Base-by-base conservation (phyloP, 1,140 invertebrate species). In the Drosophila neocordata region DNA sequence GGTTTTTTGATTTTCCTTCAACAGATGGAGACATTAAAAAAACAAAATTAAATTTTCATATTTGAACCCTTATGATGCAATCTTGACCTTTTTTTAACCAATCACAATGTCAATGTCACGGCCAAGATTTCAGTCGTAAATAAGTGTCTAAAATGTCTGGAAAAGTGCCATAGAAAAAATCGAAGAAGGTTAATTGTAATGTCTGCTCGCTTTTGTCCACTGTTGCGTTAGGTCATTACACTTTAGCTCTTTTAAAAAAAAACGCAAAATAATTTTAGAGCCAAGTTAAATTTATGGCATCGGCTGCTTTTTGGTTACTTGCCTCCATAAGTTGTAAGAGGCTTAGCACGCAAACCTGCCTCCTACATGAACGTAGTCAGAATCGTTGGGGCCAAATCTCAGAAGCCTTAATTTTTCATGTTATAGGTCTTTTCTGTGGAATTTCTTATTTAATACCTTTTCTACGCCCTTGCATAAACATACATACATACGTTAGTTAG, bases 341-440 rank as follows among this genome's bases (percentile, higher is more conserved):
- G 81, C 81, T 84, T 85, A 85, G 57, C 73, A 73, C 61, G 68
- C 72, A 63, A 73, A 48, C 62, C 35, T 41, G 1, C 18, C 31
- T 18, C 62, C 65, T 48, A 73, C 70, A 73, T 48, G 70, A 48
- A 18, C 15, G 41, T 48, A 48, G 41, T 48, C 27, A 6, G 6
- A 6, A 31, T 31, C 27, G 27, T 31, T 4, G 13, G n/a, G 18
- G 15, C 2, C 34, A 35, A 18, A 44, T 13, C n/a, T 11, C 1
- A 18, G 3, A 48, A 18, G 15, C 13, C 41, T 18, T 44, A 6
- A 31, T 31, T 31, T 31, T 31, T 31, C 0, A 31, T 31, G 27
- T 31, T 6, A 31, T 6, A 7, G 27, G 27, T 24, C 24, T 4
- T 24, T 24, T 24, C 24, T 1, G 24, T 24, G 24, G 24, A 24